Base-by-base conservation (phyloP, 2,113 vertebrate species). In the Tragelaphus strepsiceros region DNA sequence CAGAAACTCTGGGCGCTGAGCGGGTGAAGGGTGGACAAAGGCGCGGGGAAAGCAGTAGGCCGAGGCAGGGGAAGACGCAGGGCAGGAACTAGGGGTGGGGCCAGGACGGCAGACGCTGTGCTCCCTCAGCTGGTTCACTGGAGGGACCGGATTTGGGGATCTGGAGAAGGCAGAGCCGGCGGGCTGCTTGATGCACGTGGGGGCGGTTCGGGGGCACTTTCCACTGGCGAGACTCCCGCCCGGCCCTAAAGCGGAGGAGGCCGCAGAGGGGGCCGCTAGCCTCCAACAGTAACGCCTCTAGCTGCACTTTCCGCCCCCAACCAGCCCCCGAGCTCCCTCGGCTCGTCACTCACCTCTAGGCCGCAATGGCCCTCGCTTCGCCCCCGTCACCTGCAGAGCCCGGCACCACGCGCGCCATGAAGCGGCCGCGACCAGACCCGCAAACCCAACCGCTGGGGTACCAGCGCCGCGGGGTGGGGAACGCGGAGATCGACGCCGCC, bases 291-390 rank as follows among this genome's bases (percentile, higher is more conserved):
- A 43, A 81, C 43, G 80, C 92, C 83, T 82, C 81, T 56, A 35
- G 67, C 58, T 7, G 82, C 90, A 58, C 83, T 56, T 82, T 53
- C 22, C 32, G 32, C 12, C 54, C 67, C 7, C 26, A 3, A 30
- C 43, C 28, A 30, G 43, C 32, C 53, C 46, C 26, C 53, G 39
- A 53, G 35, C 39, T 54, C 15, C 77, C 35, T 21, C 49, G 22
- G 67, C 51, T n/a, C 43, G 71, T 46, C 5, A 64, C 98, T 98
- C 96, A 98, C 96, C 97, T 97, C 43, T 67, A 35, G 74, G 86
- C 93, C 62, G 81, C 88, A 5, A n/a, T n/a, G 61, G 61, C 61
- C 96, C 56, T 80, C 32, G 43, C 86, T 7, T 54, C 26, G 67
- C 86, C 83, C 53, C 58, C 3, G 71, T 98, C 95, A 82, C 93